Evolutionary conservation across 1,140 invertebrate genomes (phyloP).

Genomic region (Papilio polyxenes): DNA sequence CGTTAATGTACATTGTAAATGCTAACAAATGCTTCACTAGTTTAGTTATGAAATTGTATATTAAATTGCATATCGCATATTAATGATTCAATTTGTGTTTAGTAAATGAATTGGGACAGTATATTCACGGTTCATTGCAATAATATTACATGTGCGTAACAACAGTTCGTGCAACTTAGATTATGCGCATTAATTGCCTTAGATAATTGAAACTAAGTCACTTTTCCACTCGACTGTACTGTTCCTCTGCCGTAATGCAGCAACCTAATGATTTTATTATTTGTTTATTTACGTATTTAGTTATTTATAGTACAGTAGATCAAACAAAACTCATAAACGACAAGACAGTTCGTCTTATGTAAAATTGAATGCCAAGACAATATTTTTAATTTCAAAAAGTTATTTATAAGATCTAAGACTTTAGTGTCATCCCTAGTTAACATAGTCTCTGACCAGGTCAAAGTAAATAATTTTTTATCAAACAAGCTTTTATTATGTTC

Average conservation of each 20-base stretch:
- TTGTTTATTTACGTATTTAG: not conserved
- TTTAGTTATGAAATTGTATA: constrained; percentile 9
- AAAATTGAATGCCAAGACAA: not conserved
- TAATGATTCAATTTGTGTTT: not conserved
- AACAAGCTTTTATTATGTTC: too few species aligned
- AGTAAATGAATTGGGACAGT: constrained; percentile 22
- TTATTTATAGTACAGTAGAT: not conserved
- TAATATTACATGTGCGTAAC: constrained; percentile 2
- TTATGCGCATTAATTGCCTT: constrained; percentile 14
- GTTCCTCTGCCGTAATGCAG: not conserved
- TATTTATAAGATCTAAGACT: too few species aligned
- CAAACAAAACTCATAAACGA: not conserved
- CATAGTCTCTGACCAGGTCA: too few species aligned
- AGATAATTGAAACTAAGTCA: constrained; percentile 13
- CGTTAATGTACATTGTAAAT: not conserved
- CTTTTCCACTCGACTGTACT: constrained; percentile 7
- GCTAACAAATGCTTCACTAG: not conserved
- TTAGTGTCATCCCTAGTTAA: too few species aligned
- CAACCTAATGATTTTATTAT: not conserved
- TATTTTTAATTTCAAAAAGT: too few species aligned
- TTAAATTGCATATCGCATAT: constrained; percentile 6
- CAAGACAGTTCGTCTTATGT: not conserved
- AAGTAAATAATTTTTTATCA: too few species aligned
- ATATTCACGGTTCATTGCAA: constrained; percentile 6
- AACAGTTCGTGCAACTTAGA: not conserved